Percentiles rank a stretch among this genome's conserved stretches.
These are phyloP conservation scores for Erebia epiphron DNA, from an alignment of 2,888 invertebrate species.

Conservation along the genomic window DNA sequence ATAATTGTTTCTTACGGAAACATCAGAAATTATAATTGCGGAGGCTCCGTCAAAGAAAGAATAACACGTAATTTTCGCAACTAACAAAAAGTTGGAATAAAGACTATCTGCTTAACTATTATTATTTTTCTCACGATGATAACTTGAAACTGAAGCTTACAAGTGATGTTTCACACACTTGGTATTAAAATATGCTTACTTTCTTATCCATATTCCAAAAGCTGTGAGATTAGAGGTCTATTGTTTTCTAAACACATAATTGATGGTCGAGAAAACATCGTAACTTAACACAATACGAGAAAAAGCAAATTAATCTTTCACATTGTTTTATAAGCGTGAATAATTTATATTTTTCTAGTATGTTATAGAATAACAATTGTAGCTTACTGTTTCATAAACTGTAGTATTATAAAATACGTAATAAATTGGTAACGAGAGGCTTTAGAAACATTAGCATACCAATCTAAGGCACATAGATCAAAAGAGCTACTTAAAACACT, in stretches of 20 bases:
- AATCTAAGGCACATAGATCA: too few species aligned
- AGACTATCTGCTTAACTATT: too few species aligned
- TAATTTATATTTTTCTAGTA: not conserved
- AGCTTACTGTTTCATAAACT: too few species aligned
- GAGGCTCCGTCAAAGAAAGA: not conserved
- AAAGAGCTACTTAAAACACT: too few species aligned
- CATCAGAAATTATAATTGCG: not conserved
- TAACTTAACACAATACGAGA: not conserved
- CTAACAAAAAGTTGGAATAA: not conserved
- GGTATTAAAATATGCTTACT: constrained; percentile 27
- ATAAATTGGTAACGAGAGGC: too few species aligned
- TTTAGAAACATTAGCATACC: too few species aligned
- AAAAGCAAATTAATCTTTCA: not conserved
- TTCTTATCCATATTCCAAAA: constrained; percentile 25
- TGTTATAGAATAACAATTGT: not conserved
- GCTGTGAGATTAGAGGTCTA: constrained; percentile 22
- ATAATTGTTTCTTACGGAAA: not conserved
- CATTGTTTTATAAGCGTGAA: not conserved
- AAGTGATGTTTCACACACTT: constrained; percentile 25
- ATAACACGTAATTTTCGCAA: not conserved
- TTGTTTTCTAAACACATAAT: constrained; percentile 24
- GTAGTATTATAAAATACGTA: too few species aligned
- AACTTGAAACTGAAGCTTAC: constrained; percentile 15
- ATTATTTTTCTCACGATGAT: constrained; percentile 19
- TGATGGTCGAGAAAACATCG: constrained; percentile 3